Base-by-base conservation (phyloP, 2,888 invertebrate species). In the Sminthurides aquaticus region DNA sequence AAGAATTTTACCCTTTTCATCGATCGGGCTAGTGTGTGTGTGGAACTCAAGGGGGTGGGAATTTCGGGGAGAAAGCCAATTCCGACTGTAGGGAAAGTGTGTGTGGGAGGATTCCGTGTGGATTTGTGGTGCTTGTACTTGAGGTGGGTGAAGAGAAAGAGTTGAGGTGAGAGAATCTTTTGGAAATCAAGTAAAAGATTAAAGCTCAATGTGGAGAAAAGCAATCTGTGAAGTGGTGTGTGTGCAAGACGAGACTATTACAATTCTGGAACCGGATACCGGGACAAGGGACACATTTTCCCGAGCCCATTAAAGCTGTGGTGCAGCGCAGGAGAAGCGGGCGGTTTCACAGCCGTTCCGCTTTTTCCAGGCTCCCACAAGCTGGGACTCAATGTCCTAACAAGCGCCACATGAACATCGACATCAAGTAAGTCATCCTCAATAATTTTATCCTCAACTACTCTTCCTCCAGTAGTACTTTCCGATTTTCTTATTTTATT, bases 331-430 rank as follows among this genome's bases (percentile, higher is more conserved):
- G 69, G 70, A 71, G 71, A 71, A 74, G 74, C 74, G 74, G 73
- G 66, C 73, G 73, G 74, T 70, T 68, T 64, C 64, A 68, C 64
- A 54, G 70, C 74, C 74, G 72, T 73, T 72, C 73, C 72, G 72
- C 74, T 73, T 74, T 73, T 72, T 74, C 74, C 70, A 70, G 71
- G 72, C 71, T 73, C 73, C 71, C 73, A 72, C 74, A 71, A 73
- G 67, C 69, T 65, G 69, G 73, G 74, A 74, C 74, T 74, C 72
- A 74, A 74, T 74, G 74, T 74, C 73, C 74, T 74, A 68, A 68
- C 70, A 73, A 69, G 70, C 72, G 69, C 72, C 74, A 73, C 73
- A 74, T 74, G 74, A 74, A 74, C 73, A 73, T 74, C 74, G 72
- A 71, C 71, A 74, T 71, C 64, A 74, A 74, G 74, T 74, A 74